Conservation (phyloP, 2,113 vertebrate species). For the Planiliza haematocheilus region DNA sequence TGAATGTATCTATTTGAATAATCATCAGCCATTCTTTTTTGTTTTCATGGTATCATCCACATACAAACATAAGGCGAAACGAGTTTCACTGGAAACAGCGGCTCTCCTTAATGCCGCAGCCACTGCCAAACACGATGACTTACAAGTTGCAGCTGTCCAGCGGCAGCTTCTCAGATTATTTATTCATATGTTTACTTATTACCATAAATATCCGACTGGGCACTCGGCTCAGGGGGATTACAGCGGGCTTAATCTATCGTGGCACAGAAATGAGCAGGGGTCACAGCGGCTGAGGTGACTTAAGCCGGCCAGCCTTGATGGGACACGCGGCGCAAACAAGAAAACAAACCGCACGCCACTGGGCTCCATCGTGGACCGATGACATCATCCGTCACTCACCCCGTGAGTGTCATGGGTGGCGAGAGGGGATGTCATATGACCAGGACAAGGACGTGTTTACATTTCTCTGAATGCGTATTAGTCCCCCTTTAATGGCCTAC, state of each 20-base stretch:
- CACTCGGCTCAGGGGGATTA: conserved; percentile 76
- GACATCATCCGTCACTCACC: conserved; percentile 64
- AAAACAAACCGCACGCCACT: conserved; percentile 66
- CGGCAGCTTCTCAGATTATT: conserved; percentile 72
- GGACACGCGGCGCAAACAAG: conserved; percentile 73
- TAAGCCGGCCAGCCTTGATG: conserved; percentile 74
- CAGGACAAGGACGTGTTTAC: conserved; percentile 12
- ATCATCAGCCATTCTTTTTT: not conserved
- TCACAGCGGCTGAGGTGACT: conserved; percentile 77
- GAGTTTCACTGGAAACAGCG: conserved; percentile 38
- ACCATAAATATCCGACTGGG: conserved; percentile 78
- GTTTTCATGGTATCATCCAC: not conserved
- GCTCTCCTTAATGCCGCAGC: conserved; percentile 52
- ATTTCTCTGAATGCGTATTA: not conserved
- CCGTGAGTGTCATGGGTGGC: conserved; percentile 21
- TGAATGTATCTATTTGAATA: not conserved
- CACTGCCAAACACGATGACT: conserved; percentile 62
- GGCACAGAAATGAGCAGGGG: conserved; percentile 81
- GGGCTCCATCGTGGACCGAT: conserved; percentile 41
- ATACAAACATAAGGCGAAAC: no score
- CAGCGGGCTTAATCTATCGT: conserved; percentile 76
- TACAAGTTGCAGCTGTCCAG: conserved; percentile 69
- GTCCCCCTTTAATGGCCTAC: not conserved
- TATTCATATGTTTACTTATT: conserved; percentile 82
- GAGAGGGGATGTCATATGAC: conserved; percentile 14